Evolutionary conservation across 2,797 vertebrate genomes (phyloP).

Genomic region (Lemur catta): DNA sequence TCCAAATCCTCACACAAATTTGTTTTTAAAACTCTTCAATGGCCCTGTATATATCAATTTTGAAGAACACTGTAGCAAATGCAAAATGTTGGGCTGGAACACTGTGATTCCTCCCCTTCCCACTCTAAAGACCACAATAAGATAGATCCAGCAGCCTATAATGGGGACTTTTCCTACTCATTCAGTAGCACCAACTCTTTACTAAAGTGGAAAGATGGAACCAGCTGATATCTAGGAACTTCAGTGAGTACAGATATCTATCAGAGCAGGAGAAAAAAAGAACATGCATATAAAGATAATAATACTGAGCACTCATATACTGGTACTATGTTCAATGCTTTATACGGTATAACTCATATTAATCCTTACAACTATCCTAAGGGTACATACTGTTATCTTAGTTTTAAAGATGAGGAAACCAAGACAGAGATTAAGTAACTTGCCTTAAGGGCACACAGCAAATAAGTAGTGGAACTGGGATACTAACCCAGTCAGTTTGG

Average conservation of each 20-base stretch:
- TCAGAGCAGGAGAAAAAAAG: neutral
- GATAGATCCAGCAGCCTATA: neutral
- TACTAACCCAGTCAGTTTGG: neutral
- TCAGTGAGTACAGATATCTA: neutral
- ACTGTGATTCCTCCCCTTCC: neutral
- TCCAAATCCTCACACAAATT: neutral
- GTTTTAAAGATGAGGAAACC: neutral
- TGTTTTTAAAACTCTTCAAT: neutral
- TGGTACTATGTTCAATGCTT: neutral
- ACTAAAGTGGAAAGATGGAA: neutral
- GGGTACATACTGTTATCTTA: no score
- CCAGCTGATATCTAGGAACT: neutral
- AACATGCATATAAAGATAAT: neutral
- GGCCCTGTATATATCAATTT: neutral
- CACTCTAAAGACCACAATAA: neutral
- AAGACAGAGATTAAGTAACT: neutral
- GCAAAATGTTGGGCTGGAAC: neutral
- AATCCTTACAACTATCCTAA: neutral
- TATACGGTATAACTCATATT: neutral
- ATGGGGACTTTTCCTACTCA: neutral
- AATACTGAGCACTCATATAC: neutral
- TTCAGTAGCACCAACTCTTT: neutral
- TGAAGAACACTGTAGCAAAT: neutral
- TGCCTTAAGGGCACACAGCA: neutral
- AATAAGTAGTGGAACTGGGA: neutral